These are phyloP conservation scores for Tholera decimalis DNA, from an alignment of 2,888 invertebrate genomes.

Conservation along the genomic window DNA sequence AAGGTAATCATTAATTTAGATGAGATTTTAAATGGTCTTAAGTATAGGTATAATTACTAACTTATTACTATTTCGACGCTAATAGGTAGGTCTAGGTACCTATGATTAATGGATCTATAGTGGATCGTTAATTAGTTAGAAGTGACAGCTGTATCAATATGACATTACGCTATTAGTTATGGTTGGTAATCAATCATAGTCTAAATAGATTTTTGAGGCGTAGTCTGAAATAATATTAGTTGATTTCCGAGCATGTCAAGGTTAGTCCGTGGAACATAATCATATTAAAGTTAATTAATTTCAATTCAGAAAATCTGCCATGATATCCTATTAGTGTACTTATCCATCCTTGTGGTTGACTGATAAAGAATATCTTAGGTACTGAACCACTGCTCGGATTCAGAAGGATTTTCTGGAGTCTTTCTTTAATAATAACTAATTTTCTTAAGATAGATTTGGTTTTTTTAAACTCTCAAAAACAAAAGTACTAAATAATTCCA, in stretches of 20 bases:
- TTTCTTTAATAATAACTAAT: no score
- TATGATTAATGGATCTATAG: conserved; percentile 37
- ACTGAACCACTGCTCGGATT: no score
- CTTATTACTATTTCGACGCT: conserved; percentile 31
- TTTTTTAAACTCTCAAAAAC: not conserved
- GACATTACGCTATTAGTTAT: conserved; percentile 7
- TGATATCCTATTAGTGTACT: no score
- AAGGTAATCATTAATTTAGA: conserved; percentile 17
- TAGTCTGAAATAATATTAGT: no score
- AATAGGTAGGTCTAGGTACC: no score
- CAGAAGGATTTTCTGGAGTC: no score
- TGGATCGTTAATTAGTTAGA: conserved; percentile 26
- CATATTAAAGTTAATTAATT: no score
- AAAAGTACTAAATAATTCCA: conserved; percentile 16
- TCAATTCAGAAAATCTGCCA: no score
- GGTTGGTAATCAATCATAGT: conserved; percentile 30
- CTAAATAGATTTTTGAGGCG: not conserved
- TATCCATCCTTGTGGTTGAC: no score
- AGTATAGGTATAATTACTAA: conserved; percentile 9
- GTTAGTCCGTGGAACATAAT: no score
- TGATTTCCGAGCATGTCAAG: no score
- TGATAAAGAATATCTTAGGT: no score
- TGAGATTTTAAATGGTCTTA: conserved; percentile 26
- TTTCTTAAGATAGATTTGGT: not conserved
- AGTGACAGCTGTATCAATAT: conserved; percentile 19